Evolutionary conservation across 2,888 invertebrate genomes (phyloP).

Genomic region (Hirtodrosophila duncani): DNA sequence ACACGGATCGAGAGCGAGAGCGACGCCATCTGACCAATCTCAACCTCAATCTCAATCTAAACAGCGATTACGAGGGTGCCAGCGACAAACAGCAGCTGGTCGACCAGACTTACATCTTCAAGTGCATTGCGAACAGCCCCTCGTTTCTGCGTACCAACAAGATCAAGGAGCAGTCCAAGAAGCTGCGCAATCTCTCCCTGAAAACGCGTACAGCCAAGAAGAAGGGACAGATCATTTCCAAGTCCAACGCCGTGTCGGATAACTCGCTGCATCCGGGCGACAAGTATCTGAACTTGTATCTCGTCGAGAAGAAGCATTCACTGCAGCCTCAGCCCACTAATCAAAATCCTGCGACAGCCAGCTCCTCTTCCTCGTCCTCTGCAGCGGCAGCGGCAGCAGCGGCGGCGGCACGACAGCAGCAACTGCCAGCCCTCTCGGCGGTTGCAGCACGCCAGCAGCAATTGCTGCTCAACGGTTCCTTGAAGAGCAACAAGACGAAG

Average conservation of each 20-base stretch:
- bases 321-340: conserved; percentile 53
- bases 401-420: conserved; percentile 44
- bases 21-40: conserved; percentile 55
- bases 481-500: conserved; percentile 70
- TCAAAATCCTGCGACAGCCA: conserved; percentile 34
- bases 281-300: conserved; percentile 76
- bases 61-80: conserved; percentile 60
- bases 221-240: conserved; percentile 76
- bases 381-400: conserved; percentile 45
- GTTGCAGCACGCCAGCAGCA: conserved; percentile 65
- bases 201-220: conserved; percentile 75
- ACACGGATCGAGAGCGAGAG: conserved; percentile 17
- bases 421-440: conserved; percentile 64
- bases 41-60: conserved; percentile 57
- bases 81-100: conserved; percentile 75
- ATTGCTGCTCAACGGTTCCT: conserved; percentile 75
- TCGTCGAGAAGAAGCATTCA: conserved; percentile 76
- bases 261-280: conserved; percentile 78
- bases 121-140: conserved; percentile 78
- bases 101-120: conserved; percentile 77
- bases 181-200: conserved; percentile 76
- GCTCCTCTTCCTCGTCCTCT: conserved; percentile 43
- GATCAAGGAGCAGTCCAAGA: conserved; percentile 77
- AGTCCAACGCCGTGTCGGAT: conserved; percentile 78
- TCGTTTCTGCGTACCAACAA: conserved; percentile 77